phyloP scores from a whole-genome alignment of 64 coral and sea anemone genomes.

The Actinia equina region DNA sequence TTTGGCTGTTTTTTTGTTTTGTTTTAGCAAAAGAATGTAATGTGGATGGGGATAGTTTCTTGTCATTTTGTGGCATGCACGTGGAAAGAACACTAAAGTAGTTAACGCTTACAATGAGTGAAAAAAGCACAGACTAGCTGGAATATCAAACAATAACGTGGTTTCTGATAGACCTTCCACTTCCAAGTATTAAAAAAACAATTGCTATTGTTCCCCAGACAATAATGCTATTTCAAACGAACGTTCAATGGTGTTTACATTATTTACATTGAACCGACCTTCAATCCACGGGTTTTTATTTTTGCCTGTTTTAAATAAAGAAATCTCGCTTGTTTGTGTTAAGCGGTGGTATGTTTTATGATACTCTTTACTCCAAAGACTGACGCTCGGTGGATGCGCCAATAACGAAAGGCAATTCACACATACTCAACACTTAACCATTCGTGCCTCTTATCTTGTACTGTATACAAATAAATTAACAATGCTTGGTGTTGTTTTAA shows the following conservation, averaged over 20 bases:
- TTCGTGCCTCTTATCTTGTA: background rate
- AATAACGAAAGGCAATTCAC: background rate
- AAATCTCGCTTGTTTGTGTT: background rate
- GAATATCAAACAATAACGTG: conserved; percentile 9
- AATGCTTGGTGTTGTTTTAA: background rate
- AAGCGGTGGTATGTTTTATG: background rate
- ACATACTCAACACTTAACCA: background rate
- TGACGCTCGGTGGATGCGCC: background rate
- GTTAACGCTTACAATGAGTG: background rate
- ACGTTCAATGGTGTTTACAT: background rate
- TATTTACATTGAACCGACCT: background rate
- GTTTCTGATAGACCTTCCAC: background rate
- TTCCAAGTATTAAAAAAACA: background rate
- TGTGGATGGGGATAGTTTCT: background rate
- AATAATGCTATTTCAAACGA: conserved; percentile 10
- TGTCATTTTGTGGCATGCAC: background rate
- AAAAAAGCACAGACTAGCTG: background rate
- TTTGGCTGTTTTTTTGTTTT: background rate
- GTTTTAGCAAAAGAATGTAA: background rate
- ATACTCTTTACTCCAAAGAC: background rate
- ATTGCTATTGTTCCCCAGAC: conserved; percentile 10
- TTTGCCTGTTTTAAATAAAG: background rate
- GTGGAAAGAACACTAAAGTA: background rate
- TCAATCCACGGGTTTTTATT: background rate
- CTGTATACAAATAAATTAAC: conserved; percentile 8